Base-by-base conservation (phyloP, 1,140 invertebrate genomes). In the Drosophila repleta region DNA sequence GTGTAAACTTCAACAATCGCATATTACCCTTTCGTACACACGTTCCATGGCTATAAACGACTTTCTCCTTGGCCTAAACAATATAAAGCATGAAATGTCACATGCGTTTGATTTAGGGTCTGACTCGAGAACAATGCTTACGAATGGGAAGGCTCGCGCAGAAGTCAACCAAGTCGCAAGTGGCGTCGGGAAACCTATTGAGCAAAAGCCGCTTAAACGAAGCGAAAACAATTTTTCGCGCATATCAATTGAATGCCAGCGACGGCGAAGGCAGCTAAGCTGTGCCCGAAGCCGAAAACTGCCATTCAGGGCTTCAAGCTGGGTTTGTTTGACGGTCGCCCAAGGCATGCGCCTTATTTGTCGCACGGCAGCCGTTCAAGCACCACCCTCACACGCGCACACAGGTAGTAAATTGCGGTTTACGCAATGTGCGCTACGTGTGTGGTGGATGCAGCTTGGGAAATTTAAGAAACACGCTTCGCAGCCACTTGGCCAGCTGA, bases 331-430 rank as follows among this genome's bases (percentile, higher is more conserved):
- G 52, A 45, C 46, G 49, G 32, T 18, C 35, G 75, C 57, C 32
- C 11, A 11, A 11, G 53, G 39, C 58, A 37, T 58, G 62, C 46
- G 69, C 78, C 70, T 77, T 77, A 81, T 77, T 74, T 77, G 66
- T 81, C 29, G 48, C 48, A 68, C 43, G 51, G 48, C 35, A 62
- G 46, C 68, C 52, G 37, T 10, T 21, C 15, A 17, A 18, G 48
- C 48, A 20, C 6, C 18, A 21, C 45, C 17, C 41, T 17, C 10
- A 45, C 43, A 20, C 39, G n/a, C 20, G 21, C n/a, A 58, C 24
- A 29, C 67, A 52, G 61, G 58, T 51, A 74, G 73, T 87, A 78
- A 87, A 87, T 78, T 87, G 78, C 49, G 78, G 81, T 78, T 70
- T 43, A 37, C 43, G 58, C 69, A 78, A 82, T 64, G 70, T 57